phyloP scores from a whole-genome alignment of 2,113 vertebrate genomes.

The Cathartes aura region DNA sequence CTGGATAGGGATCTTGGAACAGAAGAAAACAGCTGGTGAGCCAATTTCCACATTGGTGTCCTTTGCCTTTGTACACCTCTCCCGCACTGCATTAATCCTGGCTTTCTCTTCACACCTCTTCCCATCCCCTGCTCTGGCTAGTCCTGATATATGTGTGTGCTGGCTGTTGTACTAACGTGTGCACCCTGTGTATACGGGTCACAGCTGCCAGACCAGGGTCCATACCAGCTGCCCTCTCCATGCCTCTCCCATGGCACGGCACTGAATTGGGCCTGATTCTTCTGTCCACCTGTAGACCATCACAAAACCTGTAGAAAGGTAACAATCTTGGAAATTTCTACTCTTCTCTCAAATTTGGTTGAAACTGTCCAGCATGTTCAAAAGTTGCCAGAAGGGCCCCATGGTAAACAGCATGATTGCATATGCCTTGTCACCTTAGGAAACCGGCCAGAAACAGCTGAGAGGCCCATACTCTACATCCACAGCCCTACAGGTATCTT shows the following conservation, averaged over 20 bases:
- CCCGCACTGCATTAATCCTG: not conserved
- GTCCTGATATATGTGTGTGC: not conserved
- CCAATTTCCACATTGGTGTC: not conserved
- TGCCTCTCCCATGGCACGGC: not conserved
- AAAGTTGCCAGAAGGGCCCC: not conserved
- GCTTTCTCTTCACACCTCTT: not conserved
- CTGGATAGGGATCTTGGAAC: not conserved
- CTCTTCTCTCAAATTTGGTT: not conserved
- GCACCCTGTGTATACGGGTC: fast-evolving
- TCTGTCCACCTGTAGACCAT: not conserved
- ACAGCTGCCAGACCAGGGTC: not conserved
- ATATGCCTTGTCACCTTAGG: conserved; percentile 1
- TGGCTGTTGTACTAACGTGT: not conserved
- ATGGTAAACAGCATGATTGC: not conserved
- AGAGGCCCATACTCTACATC: not conserved
- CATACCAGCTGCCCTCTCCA: not conserved
- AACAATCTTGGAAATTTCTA: not conserved
- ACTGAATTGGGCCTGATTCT: not conserved
- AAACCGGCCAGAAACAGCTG: not conserved
- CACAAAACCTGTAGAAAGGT: not conserved
- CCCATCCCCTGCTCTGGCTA: not conserved
- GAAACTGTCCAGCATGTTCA: not conserved
- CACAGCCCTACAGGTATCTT: not conserved
- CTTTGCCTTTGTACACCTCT: not conserved
- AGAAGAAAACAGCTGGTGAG: not conserved